Evolutionary conservation across 2,113 vertebrate genomes (phyloP).

Genomic region (Chaetodon auriga): DNA sequence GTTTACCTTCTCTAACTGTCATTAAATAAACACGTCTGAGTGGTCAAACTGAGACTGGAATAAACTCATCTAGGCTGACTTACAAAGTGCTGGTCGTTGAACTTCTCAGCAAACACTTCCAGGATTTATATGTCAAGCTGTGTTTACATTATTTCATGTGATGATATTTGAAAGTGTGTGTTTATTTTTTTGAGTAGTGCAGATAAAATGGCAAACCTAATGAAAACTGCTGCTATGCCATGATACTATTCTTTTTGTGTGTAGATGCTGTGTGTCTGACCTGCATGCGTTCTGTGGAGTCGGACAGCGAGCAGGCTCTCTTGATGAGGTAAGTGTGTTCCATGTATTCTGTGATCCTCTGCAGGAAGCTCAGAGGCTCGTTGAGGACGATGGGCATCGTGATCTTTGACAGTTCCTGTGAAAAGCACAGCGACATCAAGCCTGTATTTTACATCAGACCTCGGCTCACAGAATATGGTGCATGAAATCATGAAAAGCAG

Average conservation of each 20-base stretch:
- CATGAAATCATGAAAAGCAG: background rate
- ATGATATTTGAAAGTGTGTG: no score
- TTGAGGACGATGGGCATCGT: conserved; percentile 98
- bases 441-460: background rate
- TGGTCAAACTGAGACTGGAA: no score
- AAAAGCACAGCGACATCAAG: background rate
- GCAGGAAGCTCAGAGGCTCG: conserved; percentile 97
- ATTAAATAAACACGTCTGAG: background rate
- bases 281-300: conserved; percentile 95
- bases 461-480: no score
- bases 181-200: no score
- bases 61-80: no score
- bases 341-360: conserved; percentile 98
- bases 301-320: conserved; percentile 87
- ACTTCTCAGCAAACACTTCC: no score
- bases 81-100: no score
- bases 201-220: no score
- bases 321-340: conserved; percentile 97
- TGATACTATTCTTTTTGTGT: background rate
- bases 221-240: no score
- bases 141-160: no score
- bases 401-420: conserved; percentile 98
- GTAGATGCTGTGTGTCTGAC: conserved; percentile 69
- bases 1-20: background rate
- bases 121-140: no score